Percentiles rank a stretch among this genome's conserved stretches.
These are phyloP conservation scores for Cydia pomonella DNA, from an alignment of 1,140 invertebrate genomes.

Conservation along the genomic window DNA sequence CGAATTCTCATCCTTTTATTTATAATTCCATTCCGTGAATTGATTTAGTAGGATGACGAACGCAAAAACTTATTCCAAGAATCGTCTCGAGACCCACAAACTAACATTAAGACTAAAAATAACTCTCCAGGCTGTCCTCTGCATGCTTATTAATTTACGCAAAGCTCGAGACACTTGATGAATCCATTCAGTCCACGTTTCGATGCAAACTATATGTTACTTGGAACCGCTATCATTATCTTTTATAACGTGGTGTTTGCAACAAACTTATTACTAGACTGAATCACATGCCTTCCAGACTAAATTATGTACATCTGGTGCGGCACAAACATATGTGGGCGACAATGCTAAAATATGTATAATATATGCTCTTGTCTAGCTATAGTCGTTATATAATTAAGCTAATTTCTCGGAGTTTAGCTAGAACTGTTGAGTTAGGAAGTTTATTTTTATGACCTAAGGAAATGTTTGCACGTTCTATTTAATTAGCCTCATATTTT, in stretches of 20 bases:
- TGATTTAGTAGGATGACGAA: no score
- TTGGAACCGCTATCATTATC: conserved; percentile 1
- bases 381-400: conserved; percentile 5
- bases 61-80: conserved; percentile 19
- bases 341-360: neutral
- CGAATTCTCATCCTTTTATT: neutral
- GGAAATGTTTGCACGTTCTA: neutral
- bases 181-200: conserved; percentile 21
- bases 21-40: no score
- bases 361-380: neutral
- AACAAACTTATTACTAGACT: conserved; percentile 1
- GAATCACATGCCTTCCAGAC: neutral
- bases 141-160: conserved; percentile 31
- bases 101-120: conserved; percentile 20
- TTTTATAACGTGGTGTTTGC: conserved; percentile 3
- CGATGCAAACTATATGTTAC: conserved; percentile 12
- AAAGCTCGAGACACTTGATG: neutral
- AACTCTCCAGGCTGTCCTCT: neutral
- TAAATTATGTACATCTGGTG: neutral
- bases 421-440: neutral
- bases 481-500: neutral
- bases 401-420: neutral
- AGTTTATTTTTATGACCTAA: conserved; percentile 1
- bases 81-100: neutral
- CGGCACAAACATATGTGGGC: neutral